Conservation (phyloP, 2,797 vertebrate species). For the Chrysocyon brachyurus region DNA sequence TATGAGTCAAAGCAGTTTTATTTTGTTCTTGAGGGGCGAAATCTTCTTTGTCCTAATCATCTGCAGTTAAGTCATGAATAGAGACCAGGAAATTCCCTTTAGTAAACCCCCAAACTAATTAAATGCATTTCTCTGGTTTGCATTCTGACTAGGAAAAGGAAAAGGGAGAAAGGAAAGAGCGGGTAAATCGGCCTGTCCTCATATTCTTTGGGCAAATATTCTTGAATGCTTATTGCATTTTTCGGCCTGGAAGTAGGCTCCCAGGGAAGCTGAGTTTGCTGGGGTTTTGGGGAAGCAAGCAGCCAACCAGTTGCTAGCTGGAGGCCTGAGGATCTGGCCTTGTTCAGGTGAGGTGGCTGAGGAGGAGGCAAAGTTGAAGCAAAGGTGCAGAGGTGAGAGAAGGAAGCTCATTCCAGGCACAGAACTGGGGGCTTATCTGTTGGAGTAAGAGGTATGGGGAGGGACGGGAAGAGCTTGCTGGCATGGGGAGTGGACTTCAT, state of each 20-base stretch:
- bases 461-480: rapidly evolving
- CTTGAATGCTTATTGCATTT: background rate
- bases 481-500: background rate
- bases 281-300: background rate
- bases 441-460: background rate
- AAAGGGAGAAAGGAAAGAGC: background rate
- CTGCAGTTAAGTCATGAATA: background rate
- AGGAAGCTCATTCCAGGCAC: background rate
- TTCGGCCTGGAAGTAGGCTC: background rate
- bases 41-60: background rate
- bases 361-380: background rate
- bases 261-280: background rate
- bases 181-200: background rate
- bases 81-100: background rate
- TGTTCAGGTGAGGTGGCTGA: background rate
- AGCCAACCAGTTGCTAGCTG: rapidly evolving
- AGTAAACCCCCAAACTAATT: background rate
- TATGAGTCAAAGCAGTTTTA: background rate
- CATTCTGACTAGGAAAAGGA: background rate
- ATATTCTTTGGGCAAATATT: background rate
- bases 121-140: background rate
- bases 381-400: background rate
- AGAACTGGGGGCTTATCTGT: rapidly evolving
- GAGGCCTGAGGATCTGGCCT: background rate
- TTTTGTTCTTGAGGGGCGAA: background rate